Evolutionary conservation across 2,888 invertebrate genomes (phyloP).

Genomic region (Diloba caeruleocephala): DNA sequence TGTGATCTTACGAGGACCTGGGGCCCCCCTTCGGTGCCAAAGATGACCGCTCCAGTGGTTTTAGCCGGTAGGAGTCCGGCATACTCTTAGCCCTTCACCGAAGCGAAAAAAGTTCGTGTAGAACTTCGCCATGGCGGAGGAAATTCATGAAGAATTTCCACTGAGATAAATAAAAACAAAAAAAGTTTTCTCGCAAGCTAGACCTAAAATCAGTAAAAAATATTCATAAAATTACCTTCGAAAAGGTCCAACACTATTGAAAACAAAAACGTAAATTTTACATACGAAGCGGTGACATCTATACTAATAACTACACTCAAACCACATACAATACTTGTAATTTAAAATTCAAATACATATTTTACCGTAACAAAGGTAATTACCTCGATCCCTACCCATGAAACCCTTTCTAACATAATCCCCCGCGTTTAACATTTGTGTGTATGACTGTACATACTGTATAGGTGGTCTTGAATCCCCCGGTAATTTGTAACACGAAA

Average conservation of each 20-base stretch:
- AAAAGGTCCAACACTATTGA: not conserved
- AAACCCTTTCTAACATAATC: conserved; percentile 42
- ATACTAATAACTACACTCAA: conserved; percentile 4
- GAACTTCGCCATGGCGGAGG: too few species aligned
- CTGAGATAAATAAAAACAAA: too few species aligned
- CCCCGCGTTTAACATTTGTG: conserved; percentile 36
- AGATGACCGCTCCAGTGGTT: too few species aligned
- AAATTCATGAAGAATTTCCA: too few species aligned
- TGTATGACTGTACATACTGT: conserved; percentile 44
- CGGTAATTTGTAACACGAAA: conserved; percentile 66
- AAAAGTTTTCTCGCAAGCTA: too few species aligned
- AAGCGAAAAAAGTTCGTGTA: too few species aligned
- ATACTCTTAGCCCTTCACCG: too few species aligned
- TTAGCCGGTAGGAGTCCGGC: too few species aligned
- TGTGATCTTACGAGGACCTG: too few species aligned
- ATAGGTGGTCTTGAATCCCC: conserved; percentile 63
- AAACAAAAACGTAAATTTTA: not conserved
- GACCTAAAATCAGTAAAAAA: too few species aligned
- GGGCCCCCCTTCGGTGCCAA: too few species aligned
- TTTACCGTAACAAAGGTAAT: conserved; percentile 32
- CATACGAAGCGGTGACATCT: not conserved
- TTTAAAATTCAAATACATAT: conserved; percentile 47
- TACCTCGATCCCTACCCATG: conserved; percentile 6
- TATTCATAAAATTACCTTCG: too few species aligned
- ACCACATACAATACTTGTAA: conserved; percentile 9